Percentiles rank a stretch among this genome's conserved stretches.
These are phyloP conservation scores for Nesoenas mayeri DNA, from an alignment of 2,113 vertebrate species.

Conservation along the genomic window DNA sequence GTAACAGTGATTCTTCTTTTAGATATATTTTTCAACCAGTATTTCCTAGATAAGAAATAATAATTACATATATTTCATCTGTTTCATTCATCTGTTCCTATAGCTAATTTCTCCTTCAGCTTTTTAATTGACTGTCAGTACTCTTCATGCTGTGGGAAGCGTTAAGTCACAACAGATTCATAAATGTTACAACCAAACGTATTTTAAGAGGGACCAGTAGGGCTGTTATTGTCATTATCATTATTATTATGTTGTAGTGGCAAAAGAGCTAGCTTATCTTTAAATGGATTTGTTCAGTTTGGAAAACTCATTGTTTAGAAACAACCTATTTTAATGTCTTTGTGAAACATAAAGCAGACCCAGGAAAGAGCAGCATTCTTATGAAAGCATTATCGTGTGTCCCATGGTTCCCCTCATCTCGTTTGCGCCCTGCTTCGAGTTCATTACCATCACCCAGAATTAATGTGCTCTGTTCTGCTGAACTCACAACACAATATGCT, in stretches of 20 bases:
- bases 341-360: neutral
- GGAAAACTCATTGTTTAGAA: neutral
- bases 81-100: neutral
- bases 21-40: neutral
- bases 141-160: neutral
- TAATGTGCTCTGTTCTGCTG: neutral
- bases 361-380: neutral
- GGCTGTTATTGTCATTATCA: neutral
- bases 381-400: neutral
- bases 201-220: neutral
- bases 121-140: neutral
- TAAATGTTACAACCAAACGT: neutral
- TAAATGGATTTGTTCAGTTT: neutral
- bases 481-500: neutral
- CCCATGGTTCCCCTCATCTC: neutral
- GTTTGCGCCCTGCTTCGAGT: neutral
- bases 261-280: neutral
- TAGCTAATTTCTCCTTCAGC: neutral
- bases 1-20: neutral
- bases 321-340: neutral
- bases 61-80: neutral
- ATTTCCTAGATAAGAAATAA: conserved; percentile 11
- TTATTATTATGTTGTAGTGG: neutral
- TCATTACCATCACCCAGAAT: neutral
- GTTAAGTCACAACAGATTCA: neutral